Conservation (phyloP, 2,888 invertebrate species). For the Dicyrtomina minuta region DNA sequence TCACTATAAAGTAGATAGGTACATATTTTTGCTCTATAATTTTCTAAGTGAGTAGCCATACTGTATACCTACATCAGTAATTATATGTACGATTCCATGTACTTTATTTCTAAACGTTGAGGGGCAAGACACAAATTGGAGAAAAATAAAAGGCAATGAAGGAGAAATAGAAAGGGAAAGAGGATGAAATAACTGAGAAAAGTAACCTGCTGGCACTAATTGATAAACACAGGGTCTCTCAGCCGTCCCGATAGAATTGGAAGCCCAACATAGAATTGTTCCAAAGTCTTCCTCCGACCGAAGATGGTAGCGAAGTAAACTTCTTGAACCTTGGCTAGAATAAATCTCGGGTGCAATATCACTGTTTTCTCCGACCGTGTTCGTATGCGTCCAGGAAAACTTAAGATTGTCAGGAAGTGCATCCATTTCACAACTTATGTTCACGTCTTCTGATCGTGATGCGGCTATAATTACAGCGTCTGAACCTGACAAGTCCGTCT, state of each 20-base stretch:
- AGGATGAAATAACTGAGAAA: not conserved
- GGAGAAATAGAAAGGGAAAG: not conserved
- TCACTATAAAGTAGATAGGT: too few relatives aligned
- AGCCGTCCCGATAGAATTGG: slow-evolving; percentile 53
- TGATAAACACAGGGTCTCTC: slow-evolving; percentile 54
- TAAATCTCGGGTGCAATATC: slow-evolving; percentile 51
- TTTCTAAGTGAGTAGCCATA: too few relatives aligned
- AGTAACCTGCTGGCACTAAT: slow-evolving; percentile 54
- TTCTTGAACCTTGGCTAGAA: slow-evolving; percentile 51
- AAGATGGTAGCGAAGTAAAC: slow-evolving; percentile 53
- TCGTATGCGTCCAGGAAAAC: slow-evolving; percentile 53
- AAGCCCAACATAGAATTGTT: slow-evolving; percentile 53
- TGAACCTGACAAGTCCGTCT: slow-evolving; percentile 53
- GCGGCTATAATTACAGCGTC: slow-evolving; percentile 53
- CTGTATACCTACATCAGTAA: too few relatives aligned
- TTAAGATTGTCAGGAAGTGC: slow-evolving; percentile 52
- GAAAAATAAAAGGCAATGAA: not conserved
- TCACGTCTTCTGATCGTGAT: slow-evolving; percentile 50
- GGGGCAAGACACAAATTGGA: too few relatives aligned
- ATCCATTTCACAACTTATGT: slow-evolving; percentile 54
- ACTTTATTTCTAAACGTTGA: too few relatives aligned
- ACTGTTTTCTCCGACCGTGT: slow-evolving; percentile 51
- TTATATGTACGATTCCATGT: too few relatives aligned
- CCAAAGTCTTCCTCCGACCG: slow-evolving; percentile 54
- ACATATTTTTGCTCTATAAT: too few relatives aligned